phyloP scores from a whole-genome alignment of 2,888 invertebrate species.

The Euplagia quadripunctaria region DNA sequence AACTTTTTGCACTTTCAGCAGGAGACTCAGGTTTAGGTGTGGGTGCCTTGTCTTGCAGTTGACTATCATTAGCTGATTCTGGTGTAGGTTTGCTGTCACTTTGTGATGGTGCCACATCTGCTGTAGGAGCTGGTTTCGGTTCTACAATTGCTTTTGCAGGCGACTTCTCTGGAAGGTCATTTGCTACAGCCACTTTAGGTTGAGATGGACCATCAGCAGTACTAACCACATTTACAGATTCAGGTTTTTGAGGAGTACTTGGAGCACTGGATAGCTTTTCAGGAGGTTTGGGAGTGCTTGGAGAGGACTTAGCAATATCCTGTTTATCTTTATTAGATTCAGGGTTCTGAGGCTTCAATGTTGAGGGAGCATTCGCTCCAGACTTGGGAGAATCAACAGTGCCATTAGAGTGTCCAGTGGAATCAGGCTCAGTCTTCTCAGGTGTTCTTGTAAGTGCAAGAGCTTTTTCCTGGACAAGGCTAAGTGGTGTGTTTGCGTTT shows the following conservation, averaged over 20 bases:
- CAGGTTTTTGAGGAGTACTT: conserved; percentile 74
- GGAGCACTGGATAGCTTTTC: conserved; percentile 71
- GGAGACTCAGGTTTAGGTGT: conserved; percentile 62
- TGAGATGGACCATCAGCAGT: conserved; percentile 68
- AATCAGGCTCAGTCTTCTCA: conserved; percentile 81
- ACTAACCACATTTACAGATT: conserved; percentile 61
- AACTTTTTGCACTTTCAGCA: conserved; percentile 63
- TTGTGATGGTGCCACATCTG: conserved; percentile 78
- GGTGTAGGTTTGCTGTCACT: conserved; percentile 78
- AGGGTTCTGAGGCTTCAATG: conserved; percentile 76
- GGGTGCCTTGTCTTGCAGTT: conserved; percentile 67
- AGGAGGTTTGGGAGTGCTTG: conserved; percentile 82
- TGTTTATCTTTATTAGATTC: conserved; percentile 79
- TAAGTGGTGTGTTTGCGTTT: conserved; percentile 76
- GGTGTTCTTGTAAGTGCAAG: conserved; percentile 82
- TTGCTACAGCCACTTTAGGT: conserved; percentile 77
- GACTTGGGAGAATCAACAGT: conserved; percentile 80
- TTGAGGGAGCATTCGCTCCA: conserved; percentile 66
- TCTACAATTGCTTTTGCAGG: conserved; percentile 74
- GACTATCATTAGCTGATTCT: conserved; percentile 77
- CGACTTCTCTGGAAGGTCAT: conserved; percentile 76
- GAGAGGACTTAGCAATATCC: conserved; percentile 81
- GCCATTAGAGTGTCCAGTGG: conserved; percentile 78
- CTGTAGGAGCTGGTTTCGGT: conserved; percentile 72
- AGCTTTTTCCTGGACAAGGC: conserved; percentile 80